phyloP scores from a whole-genome alignment of 2,888 invertebrate genomes.

The Catocala fraxini region DNA sequence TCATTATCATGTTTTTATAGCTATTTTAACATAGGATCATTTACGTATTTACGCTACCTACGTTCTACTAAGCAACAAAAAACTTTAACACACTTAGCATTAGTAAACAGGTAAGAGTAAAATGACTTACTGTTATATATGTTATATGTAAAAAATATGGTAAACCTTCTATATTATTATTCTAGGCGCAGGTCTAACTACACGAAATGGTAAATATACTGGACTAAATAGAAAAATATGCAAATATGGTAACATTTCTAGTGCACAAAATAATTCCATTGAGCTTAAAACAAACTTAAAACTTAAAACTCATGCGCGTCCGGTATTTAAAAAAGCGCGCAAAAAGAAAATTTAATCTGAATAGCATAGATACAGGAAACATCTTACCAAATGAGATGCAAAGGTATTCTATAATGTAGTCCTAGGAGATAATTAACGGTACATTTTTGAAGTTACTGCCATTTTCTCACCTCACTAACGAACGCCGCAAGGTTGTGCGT shows the following conservation, averaged over 20 bases:
- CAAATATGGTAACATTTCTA: constrained; percentile 13
- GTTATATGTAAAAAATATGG: constrained; percentile 1
- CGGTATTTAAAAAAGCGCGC: constrained; percentile 18
- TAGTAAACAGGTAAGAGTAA: not conserved
- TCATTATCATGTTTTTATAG: no score
- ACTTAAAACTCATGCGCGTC: constrained; percentile 18
- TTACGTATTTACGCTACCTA: no score
- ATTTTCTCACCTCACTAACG: constrained; percentile 47
- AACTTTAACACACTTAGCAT: not conserved
- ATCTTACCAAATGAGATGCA: constrained; percentile 4
- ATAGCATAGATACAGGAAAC: constrained; percentile 18
- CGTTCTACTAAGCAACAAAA: not conserved
- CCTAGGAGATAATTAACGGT: constrained; percentile 29
- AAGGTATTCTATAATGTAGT: constrained; percentile 10
- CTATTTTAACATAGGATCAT: no score
- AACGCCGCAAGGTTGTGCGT: constrained; percentile 44
- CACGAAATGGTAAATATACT: not conserved
- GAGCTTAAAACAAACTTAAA: constrained; percentile 2
- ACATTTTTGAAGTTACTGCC: constrained; percentile 34
- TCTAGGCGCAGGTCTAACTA: not conserved
- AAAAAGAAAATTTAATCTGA: constrained; percentile 2
- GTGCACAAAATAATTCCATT: constrained; percentile 13
- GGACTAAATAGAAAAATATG: constrained; percentile 6
- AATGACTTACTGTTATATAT: no score
- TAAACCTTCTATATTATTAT: not conserved